Percentiles rank a stretch among this genome's conserved stretches.
These are phyloP conservation scores for Onchidella celtica DNA, from an alignment of 2,888 invertebrate species.

Conservation along the genomic window DNA sequence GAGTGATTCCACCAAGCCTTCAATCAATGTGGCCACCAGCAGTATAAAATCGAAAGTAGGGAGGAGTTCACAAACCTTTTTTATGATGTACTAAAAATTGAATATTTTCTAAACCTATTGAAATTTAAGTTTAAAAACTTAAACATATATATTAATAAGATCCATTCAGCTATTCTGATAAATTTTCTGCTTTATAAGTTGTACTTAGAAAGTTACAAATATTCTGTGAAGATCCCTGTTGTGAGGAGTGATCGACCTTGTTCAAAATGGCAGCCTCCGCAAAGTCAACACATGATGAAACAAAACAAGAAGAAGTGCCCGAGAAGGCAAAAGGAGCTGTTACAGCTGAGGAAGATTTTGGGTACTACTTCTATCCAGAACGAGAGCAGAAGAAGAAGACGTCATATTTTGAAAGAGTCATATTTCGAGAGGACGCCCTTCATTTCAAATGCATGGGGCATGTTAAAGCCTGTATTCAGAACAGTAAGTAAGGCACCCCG, in stretches of 20 bases:
- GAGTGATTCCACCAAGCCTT: too few species aligned
- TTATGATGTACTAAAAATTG: too few species aligned
- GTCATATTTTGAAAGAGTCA: slow-evolving; percentile 30
- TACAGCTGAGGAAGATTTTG: slow-evolving; percentile 56
- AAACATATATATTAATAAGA: too few species aligned
- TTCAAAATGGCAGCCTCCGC: slow-evolving; percentile 45
- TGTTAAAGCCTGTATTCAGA: slow-evolving; percentile 56
- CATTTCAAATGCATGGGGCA: slow-evolving; percentile 56
- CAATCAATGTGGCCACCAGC: too few species aligned
- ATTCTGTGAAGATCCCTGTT: background rate
- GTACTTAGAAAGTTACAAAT: background rate
- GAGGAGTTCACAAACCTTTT: too few species aligned
- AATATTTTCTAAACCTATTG: too few species aligned
- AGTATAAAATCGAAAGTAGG: too few species aligned
- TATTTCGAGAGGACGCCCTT: slow-evolving; percentile 20
- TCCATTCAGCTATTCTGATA: too few species aligned
- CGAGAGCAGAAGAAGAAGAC: slow-evolving; percentile 45
- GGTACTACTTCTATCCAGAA: slow-evolving; percentile 60
- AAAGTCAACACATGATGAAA: slow-evolving; percentile 36
- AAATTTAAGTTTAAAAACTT: too few species aligned
- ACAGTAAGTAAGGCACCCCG: slow-evolving; percentile 54
- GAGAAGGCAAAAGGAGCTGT: background rate
- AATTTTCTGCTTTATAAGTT: too few species aligned
- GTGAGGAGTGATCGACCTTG: background rate
- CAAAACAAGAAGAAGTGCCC: background rate